Conservation (phyloP, 2,888 invertebrate genomes). For the Endomychus coccineus region DNA sequence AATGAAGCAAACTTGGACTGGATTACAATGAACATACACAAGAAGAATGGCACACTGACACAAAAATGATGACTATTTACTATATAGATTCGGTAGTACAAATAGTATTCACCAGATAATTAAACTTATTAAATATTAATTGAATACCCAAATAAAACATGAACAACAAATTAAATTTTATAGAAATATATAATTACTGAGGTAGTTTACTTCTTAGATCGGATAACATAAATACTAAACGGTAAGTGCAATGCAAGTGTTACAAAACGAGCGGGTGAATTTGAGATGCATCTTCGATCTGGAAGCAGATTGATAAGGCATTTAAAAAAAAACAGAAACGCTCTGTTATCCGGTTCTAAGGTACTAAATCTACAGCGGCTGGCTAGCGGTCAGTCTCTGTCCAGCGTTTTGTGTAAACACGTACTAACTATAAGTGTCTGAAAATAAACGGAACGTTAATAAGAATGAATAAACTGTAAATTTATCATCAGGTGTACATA, state of each 20-base stretch:
- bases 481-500: slow-evolving; percentile 32
- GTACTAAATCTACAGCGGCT: slow-evolving; percentile 45
- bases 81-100: slow-evolving; percentile 33
- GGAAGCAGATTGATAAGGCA: no score
- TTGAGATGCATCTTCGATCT: no score
- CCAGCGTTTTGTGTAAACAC: slow-evolving; percentile 34
- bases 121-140: slow-evolving; percentile 32
- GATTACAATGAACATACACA: slow-evolving; percentile 33
- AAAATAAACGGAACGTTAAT: slow-evolving; percentile 32
- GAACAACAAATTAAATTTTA: slow-evolving; percentile 42
- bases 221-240: slow-evolving; percentile 41
- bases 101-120: slow-evolving; percentile 45
- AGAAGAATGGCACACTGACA: slow-evolving; percentile 45
- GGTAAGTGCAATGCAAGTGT: no score
- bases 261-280: no score
- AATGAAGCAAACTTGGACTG: slow-evolving; percentile 16
- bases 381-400: slow-evolving; percentile 44
- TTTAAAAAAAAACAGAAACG: no score
- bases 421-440: slow-evolving; percentile 37
- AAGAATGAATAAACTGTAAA: slow-evolving; percentile 28
- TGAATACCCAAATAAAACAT: slow-evolving; percentile 41
- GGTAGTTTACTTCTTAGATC: slow-evolving; percentile 46
- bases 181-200: slow-evolving; percentile 47
- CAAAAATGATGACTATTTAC: slow-evolving; percentile 32
- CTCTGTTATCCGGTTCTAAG: slow-evolving; percentile 42